phyloP scores from a whole-genome alignment of 2,797 vertebrate species.

The Enteromius argenteus region DNA sequence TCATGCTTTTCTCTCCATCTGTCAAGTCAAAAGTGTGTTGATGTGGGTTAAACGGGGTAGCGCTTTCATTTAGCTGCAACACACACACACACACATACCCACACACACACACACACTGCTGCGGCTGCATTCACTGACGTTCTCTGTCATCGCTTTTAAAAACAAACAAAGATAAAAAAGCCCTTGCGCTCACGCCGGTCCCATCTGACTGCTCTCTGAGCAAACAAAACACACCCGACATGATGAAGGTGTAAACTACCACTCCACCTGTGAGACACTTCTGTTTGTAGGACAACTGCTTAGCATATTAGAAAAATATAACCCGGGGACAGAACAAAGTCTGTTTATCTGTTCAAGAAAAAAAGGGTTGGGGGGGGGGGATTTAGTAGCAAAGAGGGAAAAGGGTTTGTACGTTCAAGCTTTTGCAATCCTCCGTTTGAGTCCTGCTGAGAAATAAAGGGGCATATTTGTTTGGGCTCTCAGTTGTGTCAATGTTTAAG shows the following conservation, averaged over 20 bases:
- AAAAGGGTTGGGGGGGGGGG: neutral
- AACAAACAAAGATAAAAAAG: conserved; percentile 49
- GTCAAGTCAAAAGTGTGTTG: conserved; percentile 22
- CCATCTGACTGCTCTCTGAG: conserved; percentile 43
- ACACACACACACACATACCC: neutral
- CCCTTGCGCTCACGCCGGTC: conserved; percentile 28
- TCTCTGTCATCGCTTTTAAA: conserved; percentile 43
- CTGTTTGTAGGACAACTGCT: conserved; percentile 59
- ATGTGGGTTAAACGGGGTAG: conserved; percentile 27
- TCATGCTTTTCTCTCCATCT: neutral
- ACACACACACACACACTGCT: conserved; percentile 10
- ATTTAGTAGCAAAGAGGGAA: conserved; percentile 16
- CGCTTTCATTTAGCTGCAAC: conserved; percentile 13
- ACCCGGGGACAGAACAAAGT: conserved; percentile 38
- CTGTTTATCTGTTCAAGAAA: conserved; percentile 43
- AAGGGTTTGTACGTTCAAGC: conserved; percentile 29
- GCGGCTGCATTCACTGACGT: conserved; percentile 10
- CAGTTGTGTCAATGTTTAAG: conserved; percentile 57
- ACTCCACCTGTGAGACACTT: conserved; percentile 41
- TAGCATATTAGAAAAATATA: conserved; percentile 52
- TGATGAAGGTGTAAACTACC: conserved; percentile 56
- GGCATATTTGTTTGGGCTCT: conserved; percentile 58
- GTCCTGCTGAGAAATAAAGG: conserved; percentile 45
- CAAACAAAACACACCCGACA: conserved; percentile 31
- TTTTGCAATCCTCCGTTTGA: conserved; percentile 33